phyloP scores from a whole-genome alignment of 2,888 invertebrate genomes.

The Rhamphomyia laevipes region DNA sequence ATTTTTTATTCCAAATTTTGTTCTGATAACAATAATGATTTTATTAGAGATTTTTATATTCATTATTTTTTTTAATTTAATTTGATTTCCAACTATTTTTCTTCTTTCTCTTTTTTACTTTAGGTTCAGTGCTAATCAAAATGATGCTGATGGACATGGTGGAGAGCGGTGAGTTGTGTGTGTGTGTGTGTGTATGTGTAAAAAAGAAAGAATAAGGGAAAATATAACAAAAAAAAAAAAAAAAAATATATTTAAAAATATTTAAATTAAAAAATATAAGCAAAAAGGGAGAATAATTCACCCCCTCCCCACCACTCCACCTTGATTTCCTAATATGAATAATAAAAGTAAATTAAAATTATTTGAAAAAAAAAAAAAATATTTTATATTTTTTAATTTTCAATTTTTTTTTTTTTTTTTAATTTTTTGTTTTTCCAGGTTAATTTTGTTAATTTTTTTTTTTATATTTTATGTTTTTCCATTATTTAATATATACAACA shows the following conservation, averaged over 20 bases:
- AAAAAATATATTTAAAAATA: not conserved
- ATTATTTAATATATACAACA: too few species aligned
- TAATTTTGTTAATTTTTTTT: too few species aligned
- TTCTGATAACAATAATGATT: too few species aligned
- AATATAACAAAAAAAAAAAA: not conserved
- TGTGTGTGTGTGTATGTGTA: not conserved
- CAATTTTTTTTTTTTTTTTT: too few species aligned
- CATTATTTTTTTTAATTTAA: slow-evolving; percentile 1
- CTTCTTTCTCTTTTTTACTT: slow-evolving; percentile 23
- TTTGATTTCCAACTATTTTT: slow-evolving; percentile 18
- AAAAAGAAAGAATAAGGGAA: too few species aligned
- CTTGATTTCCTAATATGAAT: too few species aligned
- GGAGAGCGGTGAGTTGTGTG: slow-evolving; percentile 33
- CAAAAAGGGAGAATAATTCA: not conserved
- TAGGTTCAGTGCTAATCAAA: slow-evolving; percentile 38
- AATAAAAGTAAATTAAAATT: too few species aligned
- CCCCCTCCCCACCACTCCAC: not conserved
- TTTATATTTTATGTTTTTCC: too few species aligned
- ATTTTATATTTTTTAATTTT: too few species aligned
- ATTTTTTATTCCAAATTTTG: too few species aligned
- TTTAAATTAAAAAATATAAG: not conserved
- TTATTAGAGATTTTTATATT: not conserved
- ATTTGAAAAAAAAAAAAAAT: too few species aligned
- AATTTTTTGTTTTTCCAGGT: too few species aligned
- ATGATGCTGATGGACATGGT: slow-evolving; percentile 28